Conservation (phyloP, 2,113 vertebrate genomes). For the Oncorhynchus tshawytscha region DNA sequence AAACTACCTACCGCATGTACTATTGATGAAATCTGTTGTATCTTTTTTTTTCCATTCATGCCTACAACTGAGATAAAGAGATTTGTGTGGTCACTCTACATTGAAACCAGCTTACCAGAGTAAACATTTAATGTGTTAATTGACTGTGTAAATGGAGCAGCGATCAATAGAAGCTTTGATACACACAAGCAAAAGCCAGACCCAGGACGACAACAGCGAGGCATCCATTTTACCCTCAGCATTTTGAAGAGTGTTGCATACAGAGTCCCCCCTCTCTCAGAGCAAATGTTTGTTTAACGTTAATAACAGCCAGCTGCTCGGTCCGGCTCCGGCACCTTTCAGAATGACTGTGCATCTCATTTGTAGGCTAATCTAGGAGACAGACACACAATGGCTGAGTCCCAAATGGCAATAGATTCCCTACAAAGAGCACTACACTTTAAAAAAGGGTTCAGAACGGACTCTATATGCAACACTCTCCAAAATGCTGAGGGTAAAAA, state of each 20-base stretch:
- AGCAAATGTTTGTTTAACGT: constrained; percentile 53
- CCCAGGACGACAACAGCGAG: constrained; percentile 29
- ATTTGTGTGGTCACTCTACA: constrained; percentile 19
- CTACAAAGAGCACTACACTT: too few species aligned
- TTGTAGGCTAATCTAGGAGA: constrained; percentile 25
- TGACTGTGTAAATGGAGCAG: constrained; percentile 46
- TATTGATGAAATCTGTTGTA: background rate
- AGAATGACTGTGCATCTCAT: constrained; percentile 40
- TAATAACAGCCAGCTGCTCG: constrained; percentile 52
- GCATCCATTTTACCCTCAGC: constrained; percentile 55
- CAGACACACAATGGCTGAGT: background rate
- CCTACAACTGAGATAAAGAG: background rate
- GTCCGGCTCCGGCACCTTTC: constrained; percentile 51
- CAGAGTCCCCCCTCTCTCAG: constrained; percentile 37
- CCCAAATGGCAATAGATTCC: too few species aligned
- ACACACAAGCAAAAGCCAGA: constrained; percentile 28
- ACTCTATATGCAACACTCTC: constrained; percentile 14
- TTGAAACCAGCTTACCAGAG: constrained; percentile 21
- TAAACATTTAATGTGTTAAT: constrained; percentile 51
- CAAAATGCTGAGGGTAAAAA: constrained; percentile 49
- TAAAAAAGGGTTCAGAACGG: background rate
- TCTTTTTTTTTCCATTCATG: background rate
- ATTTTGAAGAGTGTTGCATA: constrained; percentile 24
- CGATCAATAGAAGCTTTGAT: constrained; percentile 44
- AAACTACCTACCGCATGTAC: too few species aligned